These are phyloP conservation scores for Pseudois nayaur DNA, from an alignment of 2,113 vertebrate species.

Conservation along the genomic window DNA sequence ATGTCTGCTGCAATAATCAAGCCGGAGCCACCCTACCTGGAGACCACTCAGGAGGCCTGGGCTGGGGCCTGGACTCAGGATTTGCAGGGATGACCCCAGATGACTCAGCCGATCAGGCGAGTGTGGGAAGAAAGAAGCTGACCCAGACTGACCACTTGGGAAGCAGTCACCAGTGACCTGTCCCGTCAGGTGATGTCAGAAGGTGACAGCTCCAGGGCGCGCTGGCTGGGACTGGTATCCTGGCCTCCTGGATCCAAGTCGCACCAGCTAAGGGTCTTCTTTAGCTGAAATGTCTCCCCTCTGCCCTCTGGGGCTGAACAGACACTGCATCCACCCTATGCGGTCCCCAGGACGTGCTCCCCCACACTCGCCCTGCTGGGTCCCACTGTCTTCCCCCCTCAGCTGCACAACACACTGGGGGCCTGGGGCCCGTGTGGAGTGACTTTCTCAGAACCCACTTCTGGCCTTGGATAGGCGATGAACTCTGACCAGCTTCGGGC, in stretches of 20 bases:
- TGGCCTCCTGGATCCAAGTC: not conserved
- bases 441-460: not conserved
- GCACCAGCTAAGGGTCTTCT: not conserved
- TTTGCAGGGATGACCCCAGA: not conserved
- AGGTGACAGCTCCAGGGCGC: not conserved
- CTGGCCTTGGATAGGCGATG: not conserved
- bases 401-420: not conserved
- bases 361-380: too few species aligned
- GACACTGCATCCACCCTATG: not conserved
- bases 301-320: not conserved
- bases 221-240: not conserved
- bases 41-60: not conserved
- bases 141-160: not conserved
- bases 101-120: not conserved
- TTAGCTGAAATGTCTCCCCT: not conserved
- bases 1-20: not conserved
- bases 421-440: not conserved
- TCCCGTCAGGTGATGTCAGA: not conserved
- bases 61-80: not conserved
- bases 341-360: not conserved
- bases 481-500: not conserved
- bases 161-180: not conserved
- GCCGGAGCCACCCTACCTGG: too few species aligned
- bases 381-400: not conserved
- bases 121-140: not conserved